phyloP scores from a whole-genome alignment of 2,797 vertebrate genomes.

The Pseudomugil tenellus region DNA sequence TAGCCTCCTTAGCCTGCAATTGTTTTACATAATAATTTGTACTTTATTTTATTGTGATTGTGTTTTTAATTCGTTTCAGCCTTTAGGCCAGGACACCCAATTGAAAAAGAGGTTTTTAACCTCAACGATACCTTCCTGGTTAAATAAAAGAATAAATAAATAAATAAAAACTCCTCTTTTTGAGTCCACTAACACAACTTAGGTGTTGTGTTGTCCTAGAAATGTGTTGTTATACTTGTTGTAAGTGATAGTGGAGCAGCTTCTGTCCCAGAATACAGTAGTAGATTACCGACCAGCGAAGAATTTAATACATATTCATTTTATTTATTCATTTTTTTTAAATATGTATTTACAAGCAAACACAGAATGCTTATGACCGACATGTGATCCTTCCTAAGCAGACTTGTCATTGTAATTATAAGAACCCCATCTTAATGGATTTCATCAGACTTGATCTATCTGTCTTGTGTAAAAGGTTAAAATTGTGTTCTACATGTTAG shows the following conservation, averaged over 20 bases:
- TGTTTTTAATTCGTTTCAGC: too few species aligned
- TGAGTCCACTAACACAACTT: neutral
- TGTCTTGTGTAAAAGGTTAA: neutral
- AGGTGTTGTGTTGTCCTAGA: neutral
- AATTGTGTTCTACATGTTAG: neutral
- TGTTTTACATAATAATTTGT: too few species aligned
- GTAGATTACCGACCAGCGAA: neutral
- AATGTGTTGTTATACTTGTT: neutral
- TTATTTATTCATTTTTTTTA: too few species aligned
- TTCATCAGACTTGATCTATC: neutral
- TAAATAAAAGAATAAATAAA: too few species aligned
- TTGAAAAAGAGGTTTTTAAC: too few species aligned
- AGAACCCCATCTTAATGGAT: neutral
- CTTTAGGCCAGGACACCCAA: too few species aligned
- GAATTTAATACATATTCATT: neutral
- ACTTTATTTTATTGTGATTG: too few species aligned
- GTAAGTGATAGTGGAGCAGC: neutral
- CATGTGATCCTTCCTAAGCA: neutral
- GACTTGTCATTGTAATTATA: neutral
- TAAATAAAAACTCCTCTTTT: too few species aligned
- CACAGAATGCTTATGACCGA: neutral
- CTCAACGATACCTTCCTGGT: too few species aligned
- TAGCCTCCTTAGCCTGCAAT: too few species aligned
- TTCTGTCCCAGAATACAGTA: neutral
- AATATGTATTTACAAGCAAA: neutral